A percentile compares a stretch with the other conserved stretches of the same genome.
Evolutionary conservation across 2,888 invertebrate genomes (phyloP).

Genomic region (Tridacna crocea): DNA sequence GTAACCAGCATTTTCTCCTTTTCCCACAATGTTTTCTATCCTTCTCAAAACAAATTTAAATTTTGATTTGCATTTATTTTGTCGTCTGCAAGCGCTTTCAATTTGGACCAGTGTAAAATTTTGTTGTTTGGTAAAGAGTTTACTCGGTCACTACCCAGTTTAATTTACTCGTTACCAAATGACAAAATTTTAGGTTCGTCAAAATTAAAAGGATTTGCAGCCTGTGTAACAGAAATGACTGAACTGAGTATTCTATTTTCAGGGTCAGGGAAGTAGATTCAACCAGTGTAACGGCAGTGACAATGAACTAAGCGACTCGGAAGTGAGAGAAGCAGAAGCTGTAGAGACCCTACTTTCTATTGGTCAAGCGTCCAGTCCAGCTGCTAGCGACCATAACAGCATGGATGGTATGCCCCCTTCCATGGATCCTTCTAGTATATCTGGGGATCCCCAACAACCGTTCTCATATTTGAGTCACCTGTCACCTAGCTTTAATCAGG

Average conservation of each 20-base stretch:
- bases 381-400: conserved; percentile 40
- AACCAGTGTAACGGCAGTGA: neutral
- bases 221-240: too few relatives aligned
- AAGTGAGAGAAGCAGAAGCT: conserved; percentile 79
- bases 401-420: conserved; percentile 45
- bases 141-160: too few relatives aligned
- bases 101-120: neutral
- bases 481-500: conserved; percentile 3
- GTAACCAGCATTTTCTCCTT: too few relatives aligned
- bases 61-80: neutral
- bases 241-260: too few relatives aligned
- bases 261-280: too few relatives aligned
- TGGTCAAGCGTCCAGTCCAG: conserved; percentile 60
- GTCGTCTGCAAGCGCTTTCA: neutral
- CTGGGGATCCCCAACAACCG: conserved; percentile 40
- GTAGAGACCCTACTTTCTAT: conserved; percentile 84
- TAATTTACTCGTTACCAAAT: too few relatives aligned
- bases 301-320: conserved; percentile 15
- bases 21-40: neutral
- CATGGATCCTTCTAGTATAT: conserved; percentile 41
- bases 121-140: neutral
- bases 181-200: too few relatives aligned
- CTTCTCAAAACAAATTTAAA: too few relatives aligned
- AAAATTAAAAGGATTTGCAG: too few relatives aligned
- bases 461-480: conserved; percentile 13